Conservation (phyloP, 2,797 vertebrate species). For the Denticeps clupeoides region DNA sequence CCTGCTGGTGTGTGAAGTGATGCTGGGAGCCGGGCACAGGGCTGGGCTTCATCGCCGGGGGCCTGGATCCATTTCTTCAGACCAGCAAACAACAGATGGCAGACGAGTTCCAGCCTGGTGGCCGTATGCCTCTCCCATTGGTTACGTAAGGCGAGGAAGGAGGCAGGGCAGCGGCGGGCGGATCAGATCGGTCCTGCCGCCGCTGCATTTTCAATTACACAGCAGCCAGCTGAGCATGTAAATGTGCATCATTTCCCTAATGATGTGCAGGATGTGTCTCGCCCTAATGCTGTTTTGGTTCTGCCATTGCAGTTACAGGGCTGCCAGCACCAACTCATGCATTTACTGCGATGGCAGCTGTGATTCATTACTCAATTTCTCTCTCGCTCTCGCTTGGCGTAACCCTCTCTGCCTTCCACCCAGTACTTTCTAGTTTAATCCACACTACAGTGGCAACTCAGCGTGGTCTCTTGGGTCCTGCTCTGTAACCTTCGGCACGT, state of each 20-base stretch:
- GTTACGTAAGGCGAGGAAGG: slow-evolving; percentile 21
- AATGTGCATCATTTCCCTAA: slow-evolving; percentile 36
- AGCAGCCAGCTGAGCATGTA: slow-evolving; percentile 31
- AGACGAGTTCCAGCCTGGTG: slow-evolving; percentile 10
- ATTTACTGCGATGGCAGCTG: slow-evolving; percentile 19
- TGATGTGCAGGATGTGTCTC: slow-evolving; percentile 26
- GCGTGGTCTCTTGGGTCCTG: too few species aligned
- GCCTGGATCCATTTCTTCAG: slow-evolving; percentile 16
- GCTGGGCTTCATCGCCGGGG: slow-evolving; percentile 1
- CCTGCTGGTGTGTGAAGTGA: neutral
- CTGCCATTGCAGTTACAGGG: slow-evolving; percentile 12
- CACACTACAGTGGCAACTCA: too few species aligned
- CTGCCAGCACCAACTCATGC: slow-evolving; percentile 7
- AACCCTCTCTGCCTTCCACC: neutral
- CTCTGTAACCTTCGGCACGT: too few species aligned
- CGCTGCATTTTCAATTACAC: slow-evolving; percentile 31
- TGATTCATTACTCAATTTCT: slow-evolving; percentile 21
- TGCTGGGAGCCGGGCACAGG: neutral
- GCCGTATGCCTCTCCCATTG: slow-evolving; percentile 2
- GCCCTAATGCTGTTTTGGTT: slow-evolving; percentile 12
- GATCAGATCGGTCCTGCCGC: too few species aligned
- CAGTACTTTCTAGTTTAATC: neutral
- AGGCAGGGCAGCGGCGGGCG: too few species aligned
- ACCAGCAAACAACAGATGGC: slow-evolving; percentile 36
- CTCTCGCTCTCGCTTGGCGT: neutral